These are phyloP conservation scores for Pentamera pediparva DNA, from an alignment of 53 echinoderm and acorn worm genomes.

Conservation along the genomic window DNA sequence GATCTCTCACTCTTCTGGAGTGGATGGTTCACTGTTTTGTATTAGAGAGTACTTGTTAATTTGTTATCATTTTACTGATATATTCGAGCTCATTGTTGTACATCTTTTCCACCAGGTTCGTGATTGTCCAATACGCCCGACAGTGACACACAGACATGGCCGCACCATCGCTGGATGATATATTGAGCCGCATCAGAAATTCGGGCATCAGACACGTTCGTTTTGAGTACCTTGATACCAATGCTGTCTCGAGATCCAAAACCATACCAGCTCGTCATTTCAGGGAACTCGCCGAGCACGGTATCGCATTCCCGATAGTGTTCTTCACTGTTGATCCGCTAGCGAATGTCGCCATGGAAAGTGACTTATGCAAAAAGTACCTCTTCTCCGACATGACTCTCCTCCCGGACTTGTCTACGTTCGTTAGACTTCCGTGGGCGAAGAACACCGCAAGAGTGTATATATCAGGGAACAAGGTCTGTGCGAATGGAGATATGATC, in stretches of 20 bases:
- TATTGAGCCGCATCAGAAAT: constrained; percentile 13
- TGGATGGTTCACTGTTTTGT: no score
- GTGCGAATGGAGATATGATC: constrained; percentile 23
- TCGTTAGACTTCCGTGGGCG: constrained; percentile 17
- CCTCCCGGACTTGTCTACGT: background rate
- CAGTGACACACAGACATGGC: no score
- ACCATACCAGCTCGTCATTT: constrained; percentile 46
- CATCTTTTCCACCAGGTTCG: no score
- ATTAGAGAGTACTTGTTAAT: no score
- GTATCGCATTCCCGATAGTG: constrained; percentile 30
- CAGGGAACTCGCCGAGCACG: background rate
- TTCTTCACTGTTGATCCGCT: constrained; percentile 15
- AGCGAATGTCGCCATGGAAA: background rate
- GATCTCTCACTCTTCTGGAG: no score
- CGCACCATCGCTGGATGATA: background rate
- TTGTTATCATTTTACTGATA: no score
- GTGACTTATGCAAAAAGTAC: background rate
- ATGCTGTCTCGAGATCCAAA: constrained; percentile 53
- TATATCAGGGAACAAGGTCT: no score
- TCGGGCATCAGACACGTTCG: constrained; percentile 41
- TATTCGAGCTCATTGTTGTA: no score
- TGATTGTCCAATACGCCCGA: no score
- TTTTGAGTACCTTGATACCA: constrained; percentile 50
- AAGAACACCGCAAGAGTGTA: constrained; percentile 12
- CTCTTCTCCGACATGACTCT: background rate